Conservation (phyloP, 2,797 vertebrate species). For the Enteromius radiatus region DNA sequence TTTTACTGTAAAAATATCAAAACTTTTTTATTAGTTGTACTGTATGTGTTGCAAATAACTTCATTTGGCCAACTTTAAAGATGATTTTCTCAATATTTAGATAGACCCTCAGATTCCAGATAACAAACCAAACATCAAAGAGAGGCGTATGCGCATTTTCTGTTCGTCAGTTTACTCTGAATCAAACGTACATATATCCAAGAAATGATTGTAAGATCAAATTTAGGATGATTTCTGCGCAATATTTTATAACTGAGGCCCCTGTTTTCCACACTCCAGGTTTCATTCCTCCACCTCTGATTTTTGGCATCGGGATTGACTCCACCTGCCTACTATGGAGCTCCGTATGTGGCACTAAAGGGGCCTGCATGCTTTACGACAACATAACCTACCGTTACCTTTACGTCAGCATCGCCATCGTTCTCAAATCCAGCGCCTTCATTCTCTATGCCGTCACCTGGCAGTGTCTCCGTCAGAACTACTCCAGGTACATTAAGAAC, state of each 20-base stretch:
- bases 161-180: no score
- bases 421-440: slow-evolving; percentile 93
- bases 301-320: slow-evolving; percentile 96
- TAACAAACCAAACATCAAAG: no score
- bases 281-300: slow-evolving; percentile 97
- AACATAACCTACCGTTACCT: slow-evolving; percentile 91
- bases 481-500: slow-evolving; percentile 95
- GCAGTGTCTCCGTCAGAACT: slow-evolving; percentile 96
- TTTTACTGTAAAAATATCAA: no score
- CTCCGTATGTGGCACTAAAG: slow-evolving; percentile 87
- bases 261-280: slow-evolving; percentile 72
- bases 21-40: no score
- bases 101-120: no score
- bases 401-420: slow-evolving; percentile 95
- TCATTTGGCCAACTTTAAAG: no score
- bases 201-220: no score
- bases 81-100: no score
- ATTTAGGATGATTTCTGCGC: no score
- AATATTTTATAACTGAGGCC: neutral
- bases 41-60: no score
- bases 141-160: no score
- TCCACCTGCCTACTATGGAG: slow-evolving; percentile 99
- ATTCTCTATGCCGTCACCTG: slow-evolving; percentile 94
- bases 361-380: slow-evolving; percentile 93
- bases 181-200: no score